Percentiles rank a stretch among this genome's conserved stretches.
Evolutionary conservation across 2,113 vertebrate genomes (phyloP).

Genomic region (Oryzias celebensis): DNA sequence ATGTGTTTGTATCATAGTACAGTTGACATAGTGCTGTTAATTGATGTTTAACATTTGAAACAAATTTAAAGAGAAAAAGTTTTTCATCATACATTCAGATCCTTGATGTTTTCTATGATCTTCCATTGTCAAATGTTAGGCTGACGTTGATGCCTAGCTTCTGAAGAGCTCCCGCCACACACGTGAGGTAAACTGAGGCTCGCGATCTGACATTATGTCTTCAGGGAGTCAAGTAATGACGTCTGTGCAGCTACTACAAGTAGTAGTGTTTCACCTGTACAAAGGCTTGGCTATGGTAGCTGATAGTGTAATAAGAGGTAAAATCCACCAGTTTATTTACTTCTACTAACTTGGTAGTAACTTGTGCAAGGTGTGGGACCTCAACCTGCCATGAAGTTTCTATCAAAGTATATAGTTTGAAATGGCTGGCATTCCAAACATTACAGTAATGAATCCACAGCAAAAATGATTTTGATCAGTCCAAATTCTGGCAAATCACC

Average conservation of each 20-base stretch:
- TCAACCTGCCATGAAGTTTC: not conserved
- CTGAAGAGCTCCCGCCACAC: not conserved
- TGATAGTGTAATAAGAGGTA: not conserved
- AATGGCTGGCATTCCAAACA: not conserved
- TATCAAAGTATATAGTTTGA: constrained; percentile 1
- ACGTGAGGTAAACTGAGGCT: not conserved
- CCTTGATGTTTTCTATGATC: no score
- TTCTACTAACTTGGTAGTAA: not conserved
- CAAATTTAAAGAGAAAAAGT: no score
- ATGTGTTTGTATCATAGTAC: not conserved
- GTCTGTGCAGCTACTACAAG: not conserved
- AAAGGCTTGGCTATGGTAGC: not conserved
- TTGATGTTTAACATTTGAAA: not conserved
- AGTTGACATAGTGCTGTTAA: not conserved
- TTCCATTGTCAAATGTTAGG: no score
- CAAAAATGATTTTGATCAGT: not conserved
- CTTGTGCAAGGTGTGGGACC: not conserved
- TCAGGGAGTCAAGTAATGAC: not conserved
- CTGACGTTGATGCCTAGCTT: not conserved
- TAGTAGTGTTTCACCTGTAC: not conserved
- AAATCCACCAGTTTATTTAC: constrained; percentile 4
- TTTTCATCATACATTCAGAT: no score
- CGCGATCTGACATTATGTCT: not conserved
- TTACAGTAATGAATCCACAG: not conserved
- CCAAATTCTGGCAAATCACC: constrained; percentile 4